Evolutionary conservation across 2,888 invertebrate genomes (phyloP).

Genomic region (Liopterus haemorrhoidalis): DNA sequence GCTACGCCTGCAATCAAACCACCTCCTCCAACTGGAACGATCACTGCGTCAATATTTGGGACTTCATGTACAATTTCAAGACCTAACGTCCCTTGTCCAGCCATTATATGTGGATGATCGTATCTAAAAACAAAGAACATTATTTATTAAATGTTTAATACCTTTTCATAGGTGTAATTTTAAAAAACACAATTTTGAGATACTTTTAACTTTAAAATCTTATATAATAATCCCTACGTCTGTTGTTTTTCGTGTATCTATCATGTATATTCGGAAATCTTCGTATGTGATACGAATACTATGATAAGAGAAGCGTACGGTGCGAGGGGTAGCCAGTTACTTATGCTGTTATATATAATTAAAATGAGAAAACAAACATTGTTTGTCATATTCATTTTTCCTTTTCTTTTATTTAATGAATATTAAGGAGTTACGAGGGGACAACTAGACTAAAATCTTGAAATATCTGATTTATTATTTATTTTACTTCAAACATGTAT

Average conservation of each 20-base stretch:
- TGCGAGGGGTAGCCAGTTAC: not conserved
- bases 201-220: slow-evolving; percentile 4
- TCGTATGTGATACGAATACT: not conserved
- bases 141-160: slow-evolving; percentile 4
- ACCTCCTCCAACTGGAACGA: slow-evolving; percentile 92
- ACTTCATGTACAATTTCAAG: slow-evolving; percentile 90
- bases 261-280: not conserved
- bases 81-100: slow-evolving; percentile 91
- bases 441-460: no score
- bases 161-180: slow-evolving; percentile 3
- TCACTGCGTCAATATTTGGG: slow-evolving; percentile 76
- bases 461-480: no score
- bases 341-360: not conserved
- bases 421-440: no score
- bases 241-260: no score
- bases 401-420: no score
- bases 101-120: slow-evolving; percentile 92
- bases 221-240: not conserved
- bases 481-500: no score
- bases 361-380: not conserved
- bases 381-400: no score
- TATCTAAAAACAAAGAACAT: slow-evolving; percentile 55
- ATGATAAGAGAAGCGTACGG: not conserved
- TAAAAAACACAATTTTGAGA: slow-evolving; percentile 8
- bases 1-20: slow-evolving; percentile 89